Conservation (phyloP, 2,113 vertebrate genomes). For the Meleagris gallopavo region DNA sequence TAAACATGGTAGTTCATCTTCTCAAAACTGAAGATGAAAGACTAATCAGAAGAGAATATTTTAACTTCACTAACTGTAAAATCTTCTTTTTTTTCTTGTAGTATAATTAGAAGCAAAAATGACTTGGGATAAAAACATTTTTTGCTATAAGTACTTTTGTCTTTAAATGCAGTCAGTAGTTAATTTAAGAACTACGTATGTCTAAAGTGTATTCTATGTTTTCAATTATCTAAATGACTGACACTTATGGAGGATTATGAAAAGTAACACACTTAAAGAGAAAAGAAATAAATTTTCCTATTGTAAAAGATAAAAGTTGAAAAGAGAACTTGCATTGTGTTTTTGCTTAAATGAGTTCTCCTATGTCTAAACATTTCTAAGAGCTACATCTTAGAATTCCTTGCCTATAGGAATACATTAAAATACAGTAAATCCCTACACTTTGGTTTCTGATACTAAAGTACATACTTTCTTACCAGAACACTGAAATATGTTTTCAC, state of each 20-base stretch:
- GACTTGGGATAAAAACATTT: conserved; percentile 28
- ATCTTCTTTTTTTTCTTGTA: background rate
- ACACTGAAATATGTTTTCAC: conserved; percentile 61
- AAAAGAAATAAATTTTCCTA: conserved; percentile 69
- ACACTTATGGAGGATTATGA: conserved; percentile 77
- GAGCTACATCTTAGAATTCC: conserved; percentile 11
- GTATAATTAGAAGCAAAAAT: conserved; percentile 51
- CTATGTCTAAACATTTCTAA: conserved; percentile 46
- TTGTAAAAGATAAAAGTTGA: background rate
- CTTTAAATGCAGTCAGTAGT: conserved; percentile 65
- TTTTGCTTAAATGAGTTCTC: conserved; percentile 59
- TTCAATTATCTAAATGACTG: conserved; percentile 79
- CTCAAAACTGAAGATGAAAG: conserved; percentile 80
- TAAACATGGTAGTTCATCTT: conserved; percentile 82
- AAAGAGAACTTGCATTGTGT: conserved; percentile 49
- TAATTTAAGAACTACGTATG: conserved; percentile 71
- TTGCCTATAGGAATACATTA: conserved; percentile 21
- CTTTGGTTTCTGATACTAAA: conserved; percentile 35
- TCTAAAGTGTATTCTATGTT: conserved; percentile 71
- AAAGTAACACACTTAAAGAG: conserved; percentile 61
- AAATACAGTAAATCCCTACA: conserved; percentile 60
- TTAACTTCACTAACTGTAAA: conserved; percentile 70
- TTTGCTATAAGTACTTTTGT: conserved; percentile 49
- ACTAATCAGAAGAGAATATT: conserved; percentile 76
- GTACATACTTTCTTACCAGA: conserved; percentile 37